Evolutionary conservation across 1,140 invertebrate genomes (phyloP), one percentile per base, ranked within the genome.

Genomic region (Choristoneura fumiferana): DNA sequence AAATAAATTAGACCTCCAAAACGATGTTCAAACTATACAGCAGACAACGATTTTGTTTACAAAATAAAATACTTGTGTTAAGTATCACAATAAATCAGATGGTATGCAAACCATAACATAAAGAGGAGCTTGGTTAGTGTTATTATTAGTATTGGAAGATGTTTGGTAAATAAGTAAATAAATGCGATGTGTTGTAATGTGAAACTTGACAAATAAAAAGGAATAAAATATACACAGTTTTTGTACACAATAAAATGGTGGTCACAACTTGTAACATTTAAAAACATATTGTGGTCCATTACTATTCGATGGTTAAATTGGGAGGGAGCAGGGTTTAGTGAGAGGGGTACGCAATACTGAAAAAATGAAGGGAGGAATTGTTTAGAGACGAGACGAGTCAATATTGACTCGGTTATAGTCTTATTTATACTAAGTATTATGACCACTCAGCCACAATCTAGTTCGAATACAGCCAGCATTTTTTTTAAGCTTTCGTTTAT

Each of bases 111-210:
- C 33, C 14, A 54, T 22, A 53, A 17, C 14, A 49, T 17, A 15
- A 14, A 4, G 4, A 18, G 40, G 40, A 49, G 12, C 4, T n/a
- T 43, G 6, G 40, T 43, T 49, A 0, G 10, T 29, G 6, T 29
- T 6, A 29, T 6, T 29, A 6, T 29, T 29, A 29, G 22, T 29
- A 22, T 37, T 6, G 17, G 17, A 12, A 49, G 1, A n/a, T 22
- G 12, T 49, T 49, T 49, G 43, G 43, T 49, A 49, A 33, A 49
- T 49, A 49, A 49, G 43, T 49, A 49, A 33, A 49, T 49, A 49
- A 49, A 49, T 49, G 43, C 43, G 18, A 49, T 10, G 8, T 45
- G 18, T 29, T 49, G 18, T 43, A 43, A 43, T 43, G 40, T 49
- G 43, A 49, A 13, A 13, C n/a, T 29, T 49, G 3, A n/a, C 15